Conservation (phyloP, 2,797 vertebrate species). For the Manis javanica region DNA sequence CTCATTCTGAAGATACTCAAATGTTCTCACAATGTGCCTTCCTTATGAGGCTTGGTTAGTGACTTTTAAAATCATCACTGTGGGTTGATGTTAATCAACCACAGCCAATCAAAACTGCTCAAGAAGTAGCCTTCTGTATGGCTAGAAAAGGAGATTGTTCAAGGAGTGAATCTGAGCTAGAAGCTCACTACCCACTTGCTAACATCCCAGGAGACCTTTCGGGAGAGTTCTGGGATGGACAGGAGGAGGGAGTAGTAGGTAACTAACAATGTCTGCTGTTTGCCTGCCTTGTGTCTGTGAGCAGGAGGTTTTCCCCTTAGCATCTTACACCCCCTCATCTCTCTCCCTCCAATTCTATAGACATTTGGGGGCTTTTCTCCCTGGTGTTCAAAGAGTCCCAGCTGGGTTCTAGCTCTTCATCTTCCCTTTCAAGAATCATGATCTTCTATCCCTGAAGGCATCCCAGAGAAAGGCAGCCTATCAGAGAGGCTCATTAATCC, state of each 20-base stretch:
- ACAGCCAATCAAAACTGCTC: neutral
- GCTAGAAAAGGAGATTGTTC: neutral
- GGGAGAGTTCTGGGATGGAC: neutral
- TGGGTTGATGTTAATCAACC: neutral
- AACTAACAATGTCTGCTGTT: neutral
- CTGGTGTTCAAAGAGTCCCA: neutral
- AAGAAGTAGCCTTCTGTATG: neutral
- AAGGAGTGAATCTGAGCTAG: neutral
- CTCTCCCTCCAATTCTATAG: neutral
- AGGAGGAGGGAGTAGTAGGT: neutral
- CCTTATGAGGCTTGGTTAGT: neutral
- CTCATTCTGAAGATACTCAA: neutral
- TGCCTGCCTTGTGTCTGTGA: neutral
- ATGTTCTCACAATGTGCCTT: neutral
- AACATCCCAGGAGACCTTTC: neutral
- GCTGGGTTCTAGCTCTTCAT: neutral
- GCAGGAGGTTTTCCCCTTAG: neutral
- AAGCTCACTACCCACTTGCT: neutral
- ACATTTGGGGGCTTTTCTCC: neutral
- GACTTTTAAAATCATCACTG: neutral
- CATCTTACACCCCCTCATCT: neutral
- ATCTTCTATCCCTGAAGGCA: neutral
- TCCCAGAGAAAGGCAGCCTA: neutral
- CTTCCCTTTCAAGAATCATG: neutral
- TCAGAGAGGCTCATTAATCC: neutral